Conservation (phyloP, 2,113 vertebrate species). For the Echinops telfairi region DNA sequence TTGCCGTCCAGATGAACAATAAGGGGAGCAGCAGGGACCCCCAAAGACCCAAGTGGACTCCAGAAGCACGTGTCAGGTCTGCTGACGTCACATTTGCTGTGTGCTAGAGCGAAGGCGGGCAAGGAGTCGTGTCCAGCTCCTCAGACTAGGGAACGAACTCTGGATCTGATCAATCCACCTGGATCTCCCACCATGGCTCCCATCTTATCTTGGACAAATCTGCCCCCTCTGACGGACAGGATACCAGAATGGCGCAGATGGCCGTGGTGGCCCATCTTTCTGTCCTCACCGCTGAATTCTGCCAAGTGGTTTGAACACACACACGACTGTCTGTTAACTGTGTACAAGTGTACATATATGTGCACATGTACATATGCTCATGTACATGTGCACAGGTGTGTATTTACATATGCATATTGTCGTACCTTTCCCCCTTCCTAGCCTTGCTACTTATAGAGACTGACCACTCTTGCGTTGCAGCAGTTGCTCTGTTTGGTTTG, state of each 20-base stretch:
- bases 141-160: not conserved
- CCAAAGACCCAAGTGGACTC: conserved; percentile 50
- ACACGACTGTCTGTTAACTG: too few species aligned
- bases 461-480: not conserved
- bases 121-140: not conserved
- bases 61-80: conserved; percentile 27
- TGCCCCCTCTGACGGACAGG: not conserved
- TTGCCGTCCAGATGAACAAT: conserved; percentile 21
- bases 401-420: not conserved
- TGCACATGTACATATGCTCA: not conserved
- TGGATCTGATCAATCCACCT: not conserved
- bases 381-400: not conserved
- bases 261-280: not conserved
- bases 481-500: not conserved
- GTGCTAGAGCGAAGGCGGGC: not conserved
- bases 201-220: not conserved
- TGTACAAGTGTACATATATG: not conserved
- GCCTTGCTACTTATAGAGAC: not conserved
- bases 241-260: too few species aligned
- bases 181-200: not conserved
- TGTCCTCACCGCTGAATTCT: not conserved
- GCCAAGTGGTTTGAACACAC: not conserved
- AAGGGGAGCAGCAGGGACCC: not conserved
- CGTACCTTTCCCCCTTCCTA: not conserved
- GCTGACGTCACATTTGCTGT: not conserved